Evolutionary conservation across 2,797 vertebrate genomes (phyloP), one percentile per base, ranked within the genome.

Genomic region (Ctenopoma kingsleyae): DNA sequence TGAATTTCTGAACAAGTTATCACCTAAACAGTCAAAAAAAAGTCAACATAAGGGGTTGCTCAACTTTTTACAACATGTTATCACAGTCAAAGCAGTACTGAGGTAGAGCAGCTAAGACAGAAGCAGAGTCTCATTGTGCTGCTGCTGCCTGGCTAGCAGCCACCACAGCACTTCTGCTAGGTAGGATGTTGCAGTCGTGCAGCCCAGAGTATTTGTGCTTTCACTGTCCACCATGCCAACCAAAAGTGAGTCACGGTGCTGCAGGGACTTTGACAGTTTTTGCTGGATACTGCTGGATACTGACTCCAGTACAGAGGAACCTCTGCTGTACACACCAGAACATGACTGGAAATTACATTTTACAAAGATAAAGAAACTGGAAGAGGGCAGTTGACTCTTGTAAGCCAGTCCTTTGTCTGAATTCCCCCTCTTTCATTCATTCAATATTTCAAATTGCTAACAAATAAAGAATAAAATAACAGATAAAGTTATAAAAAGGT

Each of bases 191-290:
- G 65, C 66, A 64, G 36, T 65, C 50, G 38, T 19, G 68, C 61
- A 78, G 70, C 58, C 41, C 6, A 52, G 65, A 67, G 55, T 53
- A 46, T 76, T 85, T 78, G 55, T 53, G 53, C 75, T 81, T 81
- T 78, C 73, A 43, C 40, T 74, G 63, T 62, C 76, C 57, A 16
- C 50, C 52, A 51, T 84, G 87, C 87, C 90, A 87, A 82, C 72
- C 65, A 35, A 85, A 87, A 81, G 80, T 46, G 56, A 88, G 54
- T 81, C 73, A 67, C 23, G 43, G 58, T 59, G 62, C 76, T 71
- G 74, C 55, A 9, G 80, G 78, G 80, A 87, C 56, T 77, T 74
- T 81, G 68, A 76, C 59, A 41, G 71, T 82, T 88, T 87, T 82
- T 71, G 56, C 89, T 88, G 80, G 88, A 80, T n/a, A 2, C 70